phyloP scores from a whole-genome alignment of 2,113 vertebrate genomes.

The Poeciliopsis turrubarensis region DNA sequence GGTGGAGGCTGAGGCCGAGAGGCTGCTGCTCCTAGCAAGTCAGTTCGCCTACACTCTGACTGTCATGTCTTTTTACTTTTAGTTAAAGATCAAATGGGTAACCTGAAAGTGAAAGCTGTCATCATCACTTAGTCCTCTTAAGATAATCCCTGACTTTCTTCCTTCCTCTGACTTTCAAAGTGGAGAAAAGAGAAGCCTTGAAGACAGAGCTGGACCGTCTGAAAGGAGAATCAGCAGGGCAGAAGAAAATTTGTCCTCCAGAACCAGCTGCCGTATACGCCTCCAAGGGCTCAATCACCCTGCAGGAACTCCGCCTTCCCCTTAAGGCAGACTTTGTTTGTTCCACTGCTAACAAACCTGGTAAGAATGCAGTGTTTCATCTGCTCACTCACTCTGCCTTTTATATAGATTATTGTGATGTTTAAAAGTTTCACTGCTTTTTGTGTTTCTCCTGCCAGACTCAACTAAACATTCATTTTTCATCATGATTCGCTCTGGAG shows the following conservation, averaged over 20 bases:
- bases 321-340: conserved; percentile 97
- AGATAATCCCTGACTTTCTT: background rate
- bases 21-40: conserved; percentile 94
- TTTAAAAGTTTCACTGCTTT: background rate
- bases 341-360: conserved; percentile 86
- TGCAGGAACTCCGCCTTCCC: conserved; percentile 92
- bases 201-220: conserved; percentile 87
- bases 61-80: no score
- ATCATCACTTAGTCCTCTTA: no score
- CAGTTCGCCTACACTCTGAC: conserved; percentile 49
- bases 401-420: background rate
- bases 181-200: conserved; percentile 87
- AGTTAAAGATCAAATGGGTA: no score
- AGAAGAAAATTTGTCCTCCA: conserved; percentile 66
- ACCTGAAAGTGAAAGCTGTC: no score
- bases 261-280: conserved; percentile 65
- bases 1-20: conserved; percentile 95
- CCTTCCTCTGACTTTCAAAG: conserved; percentile 62
- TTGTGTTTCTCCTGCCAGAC: conserved; percentile 73
- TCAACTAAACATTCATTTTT: conserved; percentile 91
- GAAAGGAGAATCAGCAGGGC: conserved; percentile 79
- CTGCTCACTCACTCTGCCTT: background rate
- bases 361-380: conserved; percentile 62
- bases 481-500: conserved; percentile 88
- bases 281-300: conserved; percentile 87